These are phyloP conservation scores for Sussaba pulchella DNA, from an alignment of 2,888 invertebrate species.

Conservation along the genomic window DNA sequence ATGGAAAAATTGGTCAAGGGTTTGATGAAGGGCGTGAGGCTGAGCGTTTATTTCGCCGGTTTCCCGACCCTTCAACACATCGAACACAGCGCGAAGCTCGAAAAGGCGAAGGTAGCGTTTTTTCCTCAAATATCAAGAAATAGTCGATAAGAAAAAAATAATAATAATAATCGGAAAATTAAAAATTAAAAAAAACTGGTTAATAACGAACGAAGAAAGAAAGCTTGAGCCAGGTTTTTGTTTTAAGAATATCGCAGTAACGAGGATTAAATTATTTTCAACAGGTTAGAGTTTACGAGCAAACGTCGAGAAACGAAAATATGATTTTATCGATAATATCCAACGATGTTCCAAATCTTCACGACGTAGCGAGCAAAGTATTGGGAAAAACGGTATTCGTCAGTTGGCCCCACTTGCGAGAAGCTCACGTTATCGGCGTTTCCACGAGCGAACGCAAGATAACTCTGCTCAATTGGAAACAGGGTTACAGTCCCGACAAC, in stretches of 20 bases:
- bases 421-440: slow-evolving; percentile 90
- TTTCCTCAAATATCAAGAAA: too few relatives aligned
- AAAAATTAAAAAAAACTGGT: neutral
- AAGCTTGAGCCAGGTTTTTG: too few relatives aligned
- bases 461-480: slow-evolving; percentile 56
- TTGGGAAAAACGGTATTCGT: slow-evolving; percentile 92
- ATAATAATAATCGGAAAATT: neutral
- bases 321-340: slow-evolving; percentile 90
- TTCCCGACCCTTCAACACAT: slow-evolving; percentile 97
- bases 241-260: too few relatives aligned
- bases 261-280: too few relatives aligned
- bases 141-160: slow-evolving; percentile 26
- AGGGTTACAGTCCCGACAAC: slow-evolving; percentile 65
- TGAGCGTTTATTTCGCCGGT: slow-evolving; percentile 92
- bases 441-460: slow-evolving; percentile 78
- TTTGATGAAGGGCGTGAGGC: slow-evolving; percentile 88
- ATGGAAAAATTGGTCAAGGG: slow-evolving; percentile 88
- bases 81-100: slow-evolving; percentile 88
- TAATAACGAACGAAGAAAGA: too few relatives aligned
- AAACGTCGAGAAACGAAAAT: slow-evolving; percentile 91
- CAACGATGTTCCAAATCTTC: slow-evolving; percentile 84
- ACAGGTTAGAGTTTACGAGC: slow-evolving; percentile 96
- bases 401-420: slow-evolving; percentile 97
- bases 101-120: slow-evolving; percentile 80
- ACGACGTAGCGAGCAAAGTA: slow-evolving; percentile 87